phyloP scores from a whole-genome alignment of 2,113 vertebrate genomes.

The Solenodon paradoxus region DNA sequence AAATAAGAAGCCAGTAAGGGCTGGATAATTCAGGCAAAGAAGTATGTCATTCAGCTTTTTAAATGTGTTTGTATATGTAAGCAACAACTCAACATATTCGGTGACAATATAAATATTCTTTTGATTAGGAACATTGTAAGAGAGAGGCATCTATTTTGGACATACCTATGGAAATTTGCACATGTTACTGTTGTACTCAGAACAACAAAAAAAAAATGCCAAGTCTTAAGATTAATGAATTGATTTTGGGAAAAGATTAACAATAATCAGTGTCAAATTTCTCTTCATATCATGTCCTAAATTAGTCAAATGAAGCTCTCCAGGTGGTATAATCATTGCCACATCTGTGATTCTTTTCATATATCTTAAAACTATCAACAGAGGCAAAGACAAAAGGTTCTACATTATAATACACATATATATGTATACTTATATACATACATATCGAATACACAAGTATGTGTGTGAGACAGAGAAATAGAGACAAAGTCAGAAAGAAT shows the following conservation, averaged over 20 bases:
- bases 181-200: background rate
- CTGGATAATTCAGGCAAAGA: background rate
- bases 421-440: background rate
- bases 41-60: background rate
- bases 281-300: conserved; percentile 45
- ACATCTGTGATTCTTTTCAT: conserved; percentile 49
- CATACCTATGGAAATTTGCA: background rate
- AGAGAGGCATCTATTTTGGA: background rate
- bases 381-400: background rate
- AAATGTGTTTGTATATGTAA: background rate
- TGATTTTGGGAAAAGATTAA: conserved; percentile 20
- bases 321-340: conserved; percentile 41
- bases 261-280: conserved; percentile 46
- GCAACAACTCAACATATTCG: background rate
- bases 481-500: background rate
- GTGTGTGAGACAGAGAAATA: background rate
- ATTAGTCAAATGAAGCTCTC: conserved; percentile 56
- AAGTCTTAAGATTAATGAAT: background rate
- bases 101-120: background rate
- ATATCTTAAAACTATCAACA: conserved; percentile 25
- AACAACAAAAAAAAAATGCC: background rate
- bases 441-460: fast-evolving
- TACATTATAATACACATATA: background rate
- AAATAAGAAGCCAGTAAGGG: background rate
- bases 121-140: background rate